Percentiles rank a stretch among this genome's conserved stretches.
Evolutionary conservation across 1,140 invertebrate species (phyloP).

Genomic region (Probaryconus sp.): DNA sequence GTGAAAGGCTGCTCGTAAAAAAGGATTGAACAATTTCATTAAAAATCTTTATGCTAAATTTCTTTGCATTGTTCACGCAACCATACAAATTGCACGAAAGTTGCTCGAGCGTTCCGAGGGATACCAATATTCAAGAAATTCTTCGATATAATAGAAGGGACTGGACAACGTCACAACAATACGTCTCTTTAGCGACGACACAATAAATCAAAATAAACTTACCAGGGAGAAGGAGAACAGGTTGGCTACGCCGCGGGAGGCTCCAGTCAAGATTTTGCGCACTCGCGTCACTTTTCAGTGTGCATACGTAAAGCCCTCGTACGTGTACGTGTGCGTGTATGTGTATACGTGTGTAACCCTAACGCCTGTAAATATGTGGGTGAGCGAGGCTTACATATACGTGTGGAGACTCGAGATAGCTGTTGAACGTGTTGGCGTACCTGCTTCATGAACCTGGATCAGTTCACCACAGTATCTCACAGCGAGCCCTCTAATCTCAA

Average conservation of each 20-base stretch:
- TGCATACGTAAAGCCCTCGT: constrained; percentile 17
- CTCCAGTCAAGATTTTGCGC: constrained; percentile 63
- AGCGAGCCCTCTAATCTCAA: constrained; percentile 61
- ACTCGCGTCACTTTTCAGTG: constrained; percentile 30
- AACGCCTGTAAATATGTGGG: no score
- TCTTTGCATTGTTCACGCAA: no score
- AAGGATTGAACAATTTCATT: no score
- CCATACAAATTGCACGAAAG: no score
- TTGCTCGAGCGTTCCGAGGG: constrained; percentile 11
- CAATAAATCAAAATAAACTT: constrained; percentile 75
- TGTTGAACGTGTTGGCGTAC: constrained; percentile 52
- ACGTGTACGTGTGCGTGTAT: neutral
- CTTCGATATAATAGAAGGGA: constrained; percentile 46
- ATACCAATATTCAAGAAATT: constrained; percentile 39
- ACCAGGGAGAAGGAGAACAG: constrained; percentile 69
- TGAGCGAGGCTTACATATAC: constrained; percentile 33
- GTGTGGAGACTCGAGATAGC: constrained; percentile 24
- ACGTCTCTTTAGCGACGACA: constrained; percentile 74
- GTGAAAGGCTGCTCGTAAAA: no score
- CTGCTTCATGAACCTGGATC: constrained; percentile 59
- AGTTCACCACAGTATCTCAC: constrained; percentile 59
- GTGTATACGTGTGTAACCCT: neutral
- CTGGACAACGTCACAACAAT: constrained; percentile 72
- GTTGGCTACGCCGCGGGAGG: constrained; percentile 70
- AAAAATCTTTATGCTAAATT: no score